Conservation (phyloP, 2,797 vertebrate species). For the Cuculus canorus region DNA sequence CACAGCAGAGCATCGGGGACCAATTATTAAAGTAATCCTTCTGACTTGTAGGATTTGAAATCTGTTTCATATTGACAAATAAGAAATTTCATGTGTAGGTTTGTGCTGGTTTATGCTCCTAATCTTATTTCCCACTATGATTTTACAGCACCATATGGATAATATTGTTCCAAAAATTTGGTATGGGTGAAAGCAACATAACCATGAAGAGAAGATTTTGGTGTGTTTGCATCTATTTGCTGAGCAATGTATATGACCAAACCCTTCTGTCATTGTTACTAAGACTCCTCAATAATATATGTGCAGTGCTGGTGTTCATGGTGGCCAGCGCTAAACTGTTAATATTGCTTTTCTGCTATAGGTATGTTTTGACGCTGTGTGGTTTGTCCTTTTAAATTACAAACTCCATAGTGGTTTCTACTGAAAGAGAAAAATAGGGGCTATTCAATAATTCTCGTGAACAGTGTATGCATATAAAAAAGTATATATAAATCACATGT, state of each 20-base stretch:
- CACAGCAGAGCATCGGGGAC: neutral
- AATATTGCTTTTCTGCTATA: neutral
- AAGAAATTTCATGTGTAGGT: neutral
- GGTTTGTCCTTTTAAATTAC: slow-evolving; percentile 1
- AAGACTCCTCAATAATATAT: neutral
- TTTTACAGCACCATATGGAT: neutral
- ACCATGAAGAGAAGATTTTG: neutral
- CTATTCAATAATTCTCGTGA: neutral
- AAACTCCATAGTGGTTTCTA: neutral
- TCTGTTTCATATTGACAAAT: neutral
- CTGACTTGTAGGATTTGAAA: neutral
- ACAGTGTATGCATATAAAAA: neutral
- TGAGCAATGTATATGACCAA: neutral
- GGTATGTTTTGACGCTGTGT: neutral
- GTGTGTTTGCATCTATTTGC: neutral
- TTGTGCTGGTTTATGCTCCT: neutral
- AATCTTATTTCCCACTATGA: neutral
- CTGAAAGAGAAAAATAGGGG: neutral
- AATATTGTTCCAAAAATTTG: neutral
- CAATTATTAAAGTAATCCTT: neutral
- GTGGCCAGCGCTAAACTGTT: neutral
- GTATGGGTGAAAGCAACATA: neutral
- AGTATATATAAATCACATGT: neutral
- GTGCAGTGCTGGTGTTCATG: neutral
- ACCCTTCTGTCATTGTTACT: neutral